Base-by-base conservation (phyloP, 2,113 vertebrate species). In the Dicentrarchus labrax region DNA sequence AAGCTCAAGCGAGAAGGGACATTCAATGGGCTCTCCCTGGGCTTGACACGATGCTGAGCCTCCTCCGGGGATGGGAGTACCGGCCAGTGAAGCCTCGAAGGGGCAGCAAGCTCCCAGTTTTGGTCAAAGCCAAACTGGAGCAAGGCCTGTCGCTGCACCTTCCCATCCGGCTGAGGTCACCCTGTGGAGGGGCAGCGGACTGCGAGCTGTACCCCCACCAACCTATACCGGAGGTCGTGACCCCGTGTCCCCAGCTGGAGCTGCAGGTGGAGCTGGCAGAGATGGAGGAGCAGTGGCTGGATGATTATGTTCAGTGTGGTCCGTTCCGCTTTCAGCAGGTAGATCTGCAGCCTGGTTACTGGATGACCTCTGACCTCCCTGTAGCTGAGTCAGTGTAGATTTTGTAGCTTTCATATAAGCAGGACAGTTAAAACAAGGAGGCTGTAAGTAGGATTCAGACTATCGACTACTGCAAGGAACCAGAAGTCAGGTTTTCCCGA, bases 81-180 rank as follows among this genome's bases (percentile, higher is more conserved):
- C 96, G 95, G 57, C 97, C 98, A 0, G 89, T 98, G 6, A 96
- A 92, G 84, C 95, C 95, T 30, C 96, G 83, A 3, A 88, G 74
- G 45, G 97, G 97, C 61, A 99, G 98, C 95, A 96, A 76, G 77
- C 94, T 98, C 1, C 98, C 97, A 1, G 92, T 99, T 56, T 96
- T 95, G 16, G 82, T 97, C 62, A 97, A 95, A 84, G 89, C 94
- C 79, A 94, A 78, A 61, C 65, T 68, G 16, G 78, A 90, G 4
- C 82, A 56, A 0, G 43, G 47, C 1, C 75, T 79, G 57, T 36
- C 72, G 5, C 83, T 76, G 71, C 13, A 10, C 3, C 73, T 38
- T 10, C 54, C 77, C 21, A 0, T 48, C 60, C 61, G 51, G 0
- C 59, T 43, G 57, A 69, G 86, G 61, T 77, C 13, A 0, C 76